Percentiles rank a stretch among this genome's conserved stretches.
Evolutionary conservation across 2,888 invertebrate species (phyloP).

Genomic region (Drosophila affinis): DNA sequence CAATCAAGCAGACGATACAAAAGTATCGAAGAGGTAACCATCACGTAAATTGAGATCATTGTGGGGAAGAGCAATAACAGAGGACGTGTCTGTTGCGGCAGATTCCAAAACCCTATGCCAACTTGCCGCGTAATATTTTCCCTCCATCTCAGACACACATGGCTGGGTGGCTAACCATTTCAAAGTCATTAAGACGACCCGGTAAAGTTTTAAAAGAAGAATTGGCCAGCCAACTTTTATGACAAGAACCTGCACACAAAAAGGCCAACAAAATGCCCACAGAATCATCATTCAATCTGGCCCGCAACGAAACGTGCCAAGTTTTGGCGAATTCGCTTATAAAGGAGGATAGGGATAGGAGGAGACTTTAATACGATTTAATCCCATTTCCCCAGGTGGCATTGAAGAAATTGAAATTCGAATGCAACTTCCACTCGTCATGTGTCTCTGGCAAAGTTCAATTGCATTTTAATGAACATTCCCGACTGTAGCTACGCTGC

Average conservation of each 20-base stretch:
- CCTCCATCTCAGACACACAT: slow-evolving; percentile 26
- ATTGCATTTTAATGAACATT: slow-evolving; percentile 58
- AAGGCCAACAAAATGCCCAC: slow-evolving; percentile 28
- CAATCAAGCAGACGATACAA: slow-evolving; percentile 11
- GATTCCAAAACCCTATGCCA: slow-evolving; percentile 1
- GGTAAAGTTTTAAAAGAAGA: slow-evolving; percentile 31
- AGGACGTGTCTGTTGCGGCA: too few relatives aligned
- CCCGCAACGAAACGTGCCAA: too few relatives aligned
- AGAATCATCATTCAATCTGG: slow-evolving; percentile 34
- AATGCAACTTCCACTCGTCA: slow-evolving; percentile 17
- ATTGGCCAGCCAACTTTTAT: slow-evolving; percentile 34
- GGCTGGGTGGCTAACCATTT: slow-evolving; percentile 34
- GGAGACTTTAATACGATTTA: slow-evolving; percentile 33
- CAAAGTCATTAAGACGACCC: slow-evolving; percentile 69
- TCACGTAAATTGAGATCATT: too few relatives aligned
- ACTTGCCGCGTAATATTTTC: slow-evolving; percentile 28
- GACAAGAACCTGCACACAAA: slow-evolving; percentile 1
- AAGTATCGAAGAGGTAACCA: too few relatives aligned
- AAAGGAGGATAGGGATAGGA: background rate
- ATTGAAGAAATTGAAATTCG: slow-evolving; percentile 33
- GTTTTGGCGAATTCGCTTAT: too few relatives aligned
- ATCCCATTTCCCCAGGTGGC: slow-evolving; percentile 33
- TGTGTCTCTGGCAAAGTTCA: slow-evolving; percentile 50
- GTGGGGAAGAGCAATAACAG: too few relatives aligned
- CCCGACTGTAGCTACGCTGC: slow-evolving; percentile 17